Evolutionary conservation across 2,888 invertebrate genomes (phyloP).

Genomic region (Lomographa bimaculata): DNA sequence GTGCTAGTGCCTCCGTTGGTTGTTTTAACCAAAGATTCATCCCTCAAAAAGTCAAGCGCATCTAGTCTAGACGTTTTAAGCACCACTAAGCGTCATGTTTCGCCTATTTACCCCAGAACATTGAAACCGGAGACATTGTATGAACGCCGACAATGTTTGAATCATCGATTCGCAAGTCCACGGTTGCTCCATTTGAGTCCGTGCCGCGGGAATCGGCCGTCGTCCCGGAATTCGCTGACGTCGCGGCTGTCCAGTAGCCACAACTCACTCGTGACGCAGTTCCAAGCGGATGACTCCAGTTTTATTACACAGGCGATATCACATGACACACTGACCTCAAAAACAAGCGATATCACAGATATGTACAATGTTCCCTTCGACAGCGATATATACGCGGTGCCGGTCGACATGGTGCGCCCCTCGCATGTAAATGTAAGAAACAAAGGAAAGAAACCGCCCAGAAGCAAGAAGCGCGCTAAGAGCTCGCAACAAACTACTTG

Average conservation of each 20-base stretch:
- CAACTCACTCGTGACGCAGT: slow-evolving; percentile 90
- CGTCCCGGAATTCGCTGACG: slow-evolving; percentile 89
- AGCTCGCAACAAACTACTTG: slow-evolving; percentile 55
- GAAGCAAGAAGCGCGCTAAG: slow-evolving; percentile 68
- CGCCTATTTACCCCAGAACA: slow-evolving; percentile 67
- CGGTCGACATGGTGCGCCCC: slow-evolving; percentile 90
- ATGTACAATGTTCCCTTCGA: slow-evolving; percentile 95
- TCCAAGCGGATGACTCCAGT: slow-evolving; percentile 92
- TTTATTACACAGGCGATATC: slow-evolving; percentile 95
- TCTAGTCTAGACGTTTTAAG: slow-evolving; percentile 44
- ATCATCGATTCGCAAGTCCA: slow-evolving; percentile 72
- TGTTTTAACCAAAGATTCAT: slow-evolving; percentile 49
- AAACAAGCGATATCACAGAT: slow-evolving; percentile 91
- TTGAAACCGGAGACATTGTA: slow-evolving; percentile 65
- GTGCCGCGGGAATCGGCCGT: slow-evolving; percentile 85
- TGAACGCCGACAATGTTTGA: slow-evolving; percentile 69
- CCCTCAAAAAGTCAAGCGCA: slow-evolving; percentile 34
- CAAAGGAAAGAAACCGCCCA: slow-evolving; percentile 67
- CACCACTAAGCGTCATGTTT: slow-evolving; percentile 52
- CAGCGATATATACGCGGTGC: slow-evolving; percentile 94
- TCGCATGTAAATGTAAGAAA: slow-evolving; percentile 61
- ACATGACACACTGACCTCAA: slow-evolving; percentile 88
- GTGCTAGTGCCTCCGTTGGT: slow-evolving; percentile 55
- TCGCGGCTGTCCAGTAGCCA: slow-evolving; percentile 93
- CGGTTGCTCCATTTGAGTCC: slow-evolving; percentile 84